These are phyloP conservation scores for Cephalotes varians DNA, from an alignment of 2,888 invertebrate genomes.

Conservation along the genomic window DNA sequence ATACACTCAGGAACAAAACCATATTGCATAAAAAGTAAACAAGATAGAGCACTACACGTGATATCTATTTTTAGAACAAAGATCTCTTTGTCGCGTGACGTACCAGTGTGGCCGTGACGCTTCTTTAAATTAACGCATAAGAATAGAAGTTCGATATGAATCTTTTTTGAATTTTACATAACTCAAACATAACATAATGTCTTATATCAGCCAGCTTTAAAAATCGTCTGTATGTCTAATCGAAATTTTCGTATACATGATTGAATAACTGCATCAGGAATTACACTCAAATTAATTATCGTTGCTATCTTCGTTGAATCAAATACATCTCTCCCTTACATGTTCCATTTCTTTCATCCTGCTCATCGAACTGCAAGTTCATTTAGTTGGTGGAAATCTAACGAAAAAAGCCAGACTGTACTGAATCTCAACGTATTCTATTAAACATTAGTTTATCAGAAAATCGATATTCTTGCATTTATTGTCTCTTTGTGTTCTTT, in stretches of 20 bases:
- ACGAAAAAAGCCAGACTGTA: slow-evolving; percentile 76
- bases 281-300: background rate
- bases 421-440: slow-evolving; percentile 81
- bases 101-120: background rate
- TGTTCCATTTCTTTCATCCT: slow-evolving; percentile 23
- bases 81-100: background rate
- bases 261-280: background rate
- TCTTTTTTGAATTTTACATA: background rate
- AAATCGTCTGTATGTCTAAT: background rate
- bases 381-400: slow-evolving; percentile 76
- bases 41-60: background rate
- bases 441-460: slow-evolving; percentile 83
- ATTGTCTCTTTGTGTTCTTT: slow-evolving; percentile 34
- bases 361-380: slow-evolving; percentile 75
- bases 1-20: background rate
- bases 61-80: slow-evolving; percentile 4
- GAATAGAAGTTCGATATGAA: background rate
- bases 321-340: slow-evolving; percentile 21
- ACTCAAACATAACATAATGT: background rate
- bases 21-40: slow-evolving; percentile 6
- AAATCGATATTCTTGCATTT: slow-evolving; percentile 60
- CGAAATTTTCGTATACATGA: background rate
- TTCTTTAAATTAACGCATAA: background rate
- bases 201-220: background rate
- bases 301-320: background rate